phyloP scores from a whole-genome alignment of 2,113 vertebrate species.

The Sinocyclocheilus grahami region DNA sequence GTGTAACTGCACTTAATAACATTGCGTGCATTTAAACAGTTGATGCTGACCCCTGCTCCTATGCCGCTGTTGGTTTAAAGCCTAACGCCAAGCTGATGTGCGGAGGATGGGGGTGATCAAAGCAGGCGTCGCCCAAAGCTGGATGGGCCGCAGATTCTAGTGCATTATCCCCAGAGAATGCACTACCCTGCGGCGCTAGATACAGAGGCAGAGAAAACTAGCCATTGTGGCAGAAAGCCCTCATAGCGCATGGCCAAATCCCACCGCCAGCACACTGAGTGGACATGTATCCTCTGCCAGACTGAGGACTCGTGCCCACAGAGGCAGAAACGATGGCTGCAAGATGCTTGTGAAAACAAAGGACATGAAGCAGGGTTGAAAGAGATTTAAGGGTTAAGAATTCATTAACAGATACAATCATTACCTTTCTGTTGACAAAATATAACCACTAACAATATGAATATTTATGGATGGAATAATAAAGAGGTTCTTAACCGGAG shows the following conservation, averaged over 20 bases:
- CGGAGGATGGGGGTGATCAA: constrained; percentile 92
- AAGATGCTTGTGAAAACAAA: constrained; percentile 68
- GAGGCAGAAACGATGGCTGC: constrained; percentile 67
- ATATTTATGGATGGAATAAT: neutral
- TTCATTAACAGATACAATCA: constrained; percentile 11
- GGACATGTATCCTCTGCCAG: constrained; percentile 67
- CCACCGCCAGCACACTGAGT: constrained; percentile 45
- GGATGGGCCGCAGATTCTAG: constrained; percentile 82
- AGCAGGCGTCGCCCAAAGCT: constrained; percentile 80
- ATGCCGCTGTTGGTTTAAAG: constrained; percentile 88
- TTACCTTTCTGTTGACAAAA: constrained; percentile 11
- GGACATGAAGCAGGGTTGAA: constrained; percentile 19
- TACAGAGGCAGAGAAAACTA: constrained; percentile 88
- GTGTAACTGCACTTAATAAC: constrained; percentile 92
- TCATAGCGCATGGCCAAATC: constrained; percentile 74
- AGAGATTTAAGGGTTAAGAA: constrained; percentile 24
- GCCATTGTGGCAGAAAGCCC: constrained; percentile 80
- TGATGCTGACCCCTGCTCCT: constrained; percentile 75
- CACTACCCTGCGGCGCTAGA: constrained; percentile 80
- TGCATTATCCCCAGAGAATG: constrained; percentile 85
- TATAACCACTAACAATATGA: neutral
- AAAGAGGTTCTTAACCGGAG: neutral
- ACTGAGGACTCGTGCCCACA: constrained; percentile 65
- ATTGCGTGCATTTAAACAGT: constrained; percentile 91
- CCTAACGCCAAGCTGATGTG: constrained; percentile 97